These are phyloP conservation scores for Pampus argenteus DNA, from an alignment of 2,797 vertebrate genomes.

Conservation along the genomic window DNA sequence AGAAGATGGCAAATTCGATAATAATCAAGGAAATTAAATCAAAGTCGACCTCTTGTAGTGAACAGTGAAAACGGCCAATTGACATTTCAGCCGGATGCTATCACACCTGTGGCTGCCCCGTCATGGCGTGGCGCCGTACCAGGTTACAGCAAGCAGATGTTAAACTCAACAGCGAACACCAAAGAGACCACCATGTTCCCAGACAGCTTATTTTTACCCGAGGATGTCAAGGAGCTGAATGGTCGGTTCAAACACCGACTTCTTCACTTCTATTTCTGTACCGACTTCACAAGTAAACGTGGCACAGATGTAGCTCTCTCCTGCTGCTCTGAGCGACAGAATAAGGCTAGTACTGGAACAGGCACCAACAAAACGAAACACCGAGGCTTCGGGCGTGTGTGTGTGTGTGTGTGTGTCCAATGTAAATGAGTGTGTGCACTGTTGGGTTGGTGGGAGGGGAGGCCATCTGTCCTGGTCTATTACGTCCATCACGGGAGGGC, in stretches of 20 bases:
- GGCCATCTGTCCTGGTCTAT: slow-evolving; percentile 78
- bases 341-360: slow-evolving; percentile 76
- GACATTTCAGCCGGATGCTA: neutral
- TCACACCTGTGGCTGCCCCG: slow-evolving; percentile 39
- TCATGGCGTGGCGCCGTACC: neutral
- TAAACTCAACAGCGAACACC: slow-evolving; percentile 41
- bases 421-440: slow-evolving; percentile 23
- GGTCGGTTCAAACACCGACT: slow-evolving; percentile 65
- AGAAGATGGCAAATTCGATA: neutral
- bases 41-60: neutral
- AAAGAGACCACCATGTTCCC: slow-evolving; percentile 40
- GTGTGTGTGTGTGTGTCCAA: slow-evolving; percentile 36
- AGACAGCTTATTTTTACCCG: slow-evolving; percentile 60
- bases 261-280: slow-evolving; percentile 73
- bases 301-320: slow-evolving; percentile 72
- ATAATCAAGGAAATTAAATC: neutral
- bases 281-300: slow-evolving; percentile 62
- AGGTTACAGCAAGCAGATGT: slow-evolving; percentile 55
- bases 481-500: slow-evolving; percentile 71
- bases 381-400: slow-evolving; percentile 53
- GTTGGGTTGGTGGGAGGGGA: slow-evolving; percentile 46
- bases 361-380: slow-evolving; percentile 67
- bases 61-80: neutral
- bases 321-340: slow-evolving; percentile 80
- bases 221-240: slow-evolving; percentile 65